Base-by-base conservation (phyloP, 2,113 vertebrate species). In the Toxotes chatareus region DNA sequence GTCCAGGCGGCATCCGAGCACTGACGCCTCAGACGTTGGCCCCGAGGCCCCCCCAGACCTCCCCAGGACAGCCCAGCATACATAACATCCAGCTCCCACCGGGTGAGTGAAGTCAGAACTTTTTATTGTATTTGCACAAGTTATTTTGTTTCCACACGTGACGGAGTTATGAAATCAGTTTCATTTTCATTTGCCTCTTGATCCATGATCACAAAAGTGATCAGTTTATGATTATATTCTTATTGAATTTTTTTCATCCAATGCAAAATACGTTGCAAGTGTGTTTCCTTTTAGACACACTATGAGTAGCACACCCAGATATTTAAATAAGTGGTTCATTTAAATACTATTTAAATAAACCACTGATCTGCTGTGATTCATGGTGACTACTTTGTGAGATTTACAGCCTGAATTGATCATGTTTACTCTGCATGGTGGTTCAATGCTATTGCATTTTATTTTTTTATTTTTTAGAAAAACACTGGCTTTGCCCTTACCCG, bases 21-120 rank as follows among this genome's bases (percentile, higher is more conserved):
- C 93, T 96, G 84, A 95, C 96, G 66, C 96, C 97, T 86, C 98
- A 97, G 90, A 96, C 97, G 93, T 93, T 99, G 93, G 96, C 97
- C 73, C 97, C 97, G 4, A 97, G 98, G 79, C 93, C 97, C 80
- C 96, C 96, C 64, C 97, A 97, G 91, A 93, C 96, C 70, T 92
- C 94, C 71, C 94, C 97, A 63, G 97, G 96, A 76, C 97, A 97
- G 79, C 96, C 97, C 65, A 97, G 97, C 92, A 94, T 99, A 80
- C 97, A 99, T 88, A 99, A 99, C 94, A 97, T 99, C 93, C 98
- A 99, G 91, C 96, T 99, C 49, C 97, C 97, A n/a, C 97, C 97
- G 92, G 98, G 98, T 99, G 95, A 96, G 95, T 87, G 36, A 65
- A 55, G 6, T 2, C 36, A 73, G 0, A 67, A 60, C 16, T 27